phyloP scores from a whole-genome alignment of 2,113 vertebrate species.

The Gallinago media region DNA sequence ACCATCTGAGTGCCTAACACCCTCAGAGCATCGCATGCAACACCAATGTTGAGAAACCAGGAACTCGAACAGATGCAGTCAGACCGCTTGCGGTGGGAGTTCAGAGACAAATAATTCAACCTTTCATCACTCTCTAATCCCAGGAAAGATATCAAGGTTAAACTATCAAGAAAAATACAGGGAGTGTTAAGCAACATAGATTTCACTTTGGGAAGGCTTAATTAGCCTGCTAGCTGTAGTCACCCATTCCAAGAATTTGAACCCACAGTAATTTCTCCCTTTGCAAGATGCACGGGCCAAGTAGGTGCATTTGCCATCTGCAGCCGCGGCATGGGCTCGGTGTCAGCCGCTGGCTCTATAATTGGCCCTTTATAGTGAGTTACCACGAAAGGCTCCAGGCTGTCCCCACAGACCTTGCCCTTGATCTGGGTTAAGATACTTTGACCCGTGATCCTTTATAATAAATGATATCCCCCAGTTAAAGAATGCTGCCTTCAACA shows the following conservation, averaged over 20 bases:
- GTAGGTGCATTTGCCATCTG: neutral
- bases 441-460: slow-evolving; percentile 64
- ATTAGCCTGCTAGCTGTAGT: neutral
- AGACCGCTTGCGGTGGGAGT: neutral
- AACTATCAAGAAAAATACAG: slow-evolving; percentile 49
- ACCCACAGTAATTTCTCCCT: neutral
- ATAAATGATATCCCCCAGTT: slow-evolving; percentile 68
- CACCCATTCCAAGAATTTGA: neutral
- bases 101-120: slow-evolving; percentile 63
- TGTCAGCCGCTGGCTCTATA: slow-evolving; percentile 32
- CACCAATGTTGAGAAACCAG: slow-evolving; percentile 46
- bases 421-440: slow-evolving; percentile 71
- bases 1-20: slow-evolving; percentile 26
- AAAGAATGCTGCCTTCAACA: slow-evolving; percentile 67
- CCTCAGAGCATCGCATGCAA: slow-evolving; percentile 20
- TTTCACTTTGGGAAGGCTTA: neutral
- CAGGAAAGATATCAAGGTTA: slow-evolving; percentile 62
- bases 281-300: neutral
- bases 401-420: slow-evolving; percentile 61
- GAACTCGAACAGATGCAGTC: slow-evolving; percentile 46
- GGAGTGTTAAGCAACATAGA: neutral
- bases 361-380: slow-evolving; percentile 62
- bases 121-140: slow-evolving; percentile 64
- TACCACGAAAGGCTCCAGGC: slow-evolving; percentile 56
- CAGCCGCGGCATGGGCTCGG: neutral